phyloP scores from a whole-genome alignment of 2,797 vertebrate genomes.

The Morelia viridis region DNA sequence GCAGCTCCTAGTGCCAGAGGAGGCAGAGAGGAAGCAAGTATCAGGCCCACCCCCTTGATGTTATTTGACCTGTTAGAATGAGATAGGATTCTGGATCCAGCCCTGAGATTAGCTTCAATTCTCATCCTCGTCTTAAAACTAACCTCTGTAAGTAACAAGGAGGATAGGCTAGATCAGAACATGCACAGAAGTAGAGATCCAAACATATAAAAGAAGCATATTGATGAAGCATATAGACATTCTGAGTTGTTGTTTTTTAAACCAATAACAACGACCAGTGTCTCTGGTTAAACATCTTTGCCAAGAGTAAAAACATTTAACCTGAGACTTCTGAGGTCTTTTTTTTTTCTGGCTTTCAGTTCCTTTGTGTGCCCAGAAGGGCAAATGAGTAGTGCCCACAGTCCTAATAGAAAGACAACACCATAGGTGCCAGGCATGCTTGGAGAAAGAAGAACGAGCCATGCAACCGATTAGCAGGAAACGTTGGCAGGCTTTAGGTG shows the following conservation, averaged over 20 bases:
- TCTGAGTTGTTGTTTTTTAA: neutral
- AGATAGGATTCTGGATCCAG: neutral
- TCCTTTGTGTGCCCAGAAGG: neutral
- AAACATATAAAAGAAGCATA: neutral
- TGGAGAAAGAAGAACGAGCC: neutral
- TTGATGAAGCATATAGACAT: neutral
- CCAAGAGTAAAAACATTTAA: neutral
- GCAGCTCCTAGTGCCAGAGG: neutral
- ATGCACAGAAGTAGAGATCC: neutral
- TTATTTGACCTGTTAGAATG: neutral
- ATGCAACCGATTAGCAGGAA: conserved; percentile 2
- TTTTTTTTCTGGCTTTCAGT: neutral
- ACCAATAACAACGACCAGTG: neutral
- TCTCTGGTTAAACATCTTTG: neutral
- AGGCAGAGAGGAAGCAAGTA: neutral
- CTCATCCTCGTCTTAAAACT: neutral
- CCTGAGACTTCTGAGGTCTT: neutral
- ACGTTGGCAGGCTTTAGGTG: neutral
- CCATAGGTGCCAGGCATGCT: neutral
- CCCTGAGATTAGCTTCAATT: neutral
- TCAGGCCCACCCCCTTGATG: neutral
- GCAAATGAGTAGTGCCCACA: neutral
- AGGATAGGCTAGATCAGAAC: neutral
- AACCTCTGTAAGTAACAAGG: neutral
- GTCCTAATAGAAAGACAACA: neutral